phyloP scores from a whole-genome alignment of 1,140 invertebrate species.

The Drosophila orena region DNA sequence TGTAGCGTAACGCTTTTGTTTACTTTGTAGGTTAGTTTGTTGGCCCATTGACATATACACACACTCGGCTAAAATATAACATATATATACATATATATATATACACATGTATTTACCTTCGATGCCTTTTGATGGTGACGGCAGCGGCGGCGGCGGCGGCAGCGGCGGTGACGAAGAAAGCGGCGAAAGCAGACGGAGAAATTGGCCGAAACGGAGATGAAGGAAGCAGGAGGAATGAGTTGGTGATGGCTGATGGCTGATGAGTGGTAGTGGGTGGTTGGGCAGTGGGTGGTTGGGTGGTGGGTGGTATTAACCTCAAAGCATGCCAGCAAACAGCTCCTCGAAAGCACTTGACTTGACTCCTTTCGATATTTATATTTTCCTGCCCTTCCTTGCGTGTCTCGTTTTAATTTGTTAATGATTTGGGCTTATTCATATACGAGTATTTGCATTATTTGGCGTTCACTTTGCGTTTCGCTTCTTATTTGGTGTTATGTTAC shows the following conservation, averaged over 20 bases:
- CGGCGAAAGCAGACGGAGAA: constrained; percentile 15
- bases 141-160: constrained; percentile 18
- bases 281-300: too few species aligned
- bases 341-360: constrained; percentile 65
- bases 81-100: constrained; percentile 50
- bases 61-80: constrained; percentile 28
- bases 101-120: constrained; percentile 65
- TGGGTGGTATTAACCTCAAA: constrained; percentile 72
- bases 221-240: neutral
- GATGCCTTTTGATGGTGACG: constrained; percentile 63
- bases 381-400: constrained; percentile 55
- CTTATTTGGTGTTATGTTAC: constrained; percentile 25
- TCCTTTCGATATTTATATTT: constrained; percentile 34
- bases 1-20: constrained; percentile 75
- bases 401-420: constrained; percentile 80
- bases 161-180: constrained; percentile 15
- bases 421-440: constrained; percentile 73
- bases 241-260: constrained; percentile 5
- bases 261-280: neutral
- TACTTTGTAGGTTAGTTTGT: constrained; percentile 80
- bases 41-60: constrained; percentile 37
- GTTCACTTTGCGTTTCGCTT: constrained; percentile 31
- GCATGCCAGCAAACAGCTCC: constrained; percentile 63
- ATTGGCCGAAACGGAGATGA: constrained; percentile 19
- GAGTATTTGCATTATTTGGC: constrained; percentile 56